Base-by-base conservation (phyloP, 2,888 invertebrate species). In the Hirudinaria manillensis region DNA sequence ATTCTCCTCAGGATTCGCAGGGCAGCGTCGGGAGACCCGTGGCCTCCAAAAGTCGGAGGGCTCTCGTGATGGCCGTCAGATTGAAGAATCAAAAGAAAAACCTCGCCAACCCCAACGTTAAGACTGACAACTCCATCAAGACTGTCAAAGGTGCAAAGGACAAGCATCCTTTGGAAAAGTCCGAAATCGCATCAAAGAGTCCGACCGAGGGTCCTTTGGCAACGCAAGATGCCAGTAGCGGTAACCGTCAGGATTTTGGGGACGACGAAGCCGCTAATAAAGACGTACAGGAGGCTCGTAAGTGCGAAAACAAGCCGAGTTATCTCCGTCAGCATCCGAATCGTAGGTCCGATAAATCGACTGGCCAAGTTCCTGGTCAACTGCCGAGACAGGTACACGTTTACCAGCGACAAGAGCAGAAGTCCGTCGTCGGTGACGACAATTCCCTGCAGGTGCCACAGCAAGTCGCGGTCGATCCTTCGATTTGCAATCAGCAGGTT, bases 311-410 rank as follows among this genome's bases (percentile, higher is more conserved):
- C 13, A 61, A 61, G 29, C 6, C n/a, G 24, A 29, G 24, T 24
- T 61, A 61, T 61, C 61, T 61, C 24, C 61, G n/a, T 7, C 61
- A 16, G 29, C 61, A 61, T 61, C 61, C n/a, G 7, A 61, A 61
- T 24, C 61, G n/a, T 7, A 16, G 19, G 29, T 10, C 10, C 13
- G 61, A 61, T 13, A 29, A 29, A 29, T 10, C 29, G n/a, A n/a
- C 61, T 3, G 61, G 24, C n/a, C 13, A 61, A 7, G 7, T 10
- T 16, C 45, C 45, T 45, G 1, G 13, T 16, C 45, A 45, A 45
- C 1, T 45, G 45, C 61, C 56, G 6, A 21, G 56, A 27, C 56
- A 56, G 13, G 13, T 56, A 7, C 56, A 61, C 61, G n/a, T 61
- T 61, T 61, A 27, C 61, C 61, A 61, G 1, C 61, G 13, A 61